Conservation (phyloP, 2,113 vertebrate species). For the Pholis gunnellus region DNA sequence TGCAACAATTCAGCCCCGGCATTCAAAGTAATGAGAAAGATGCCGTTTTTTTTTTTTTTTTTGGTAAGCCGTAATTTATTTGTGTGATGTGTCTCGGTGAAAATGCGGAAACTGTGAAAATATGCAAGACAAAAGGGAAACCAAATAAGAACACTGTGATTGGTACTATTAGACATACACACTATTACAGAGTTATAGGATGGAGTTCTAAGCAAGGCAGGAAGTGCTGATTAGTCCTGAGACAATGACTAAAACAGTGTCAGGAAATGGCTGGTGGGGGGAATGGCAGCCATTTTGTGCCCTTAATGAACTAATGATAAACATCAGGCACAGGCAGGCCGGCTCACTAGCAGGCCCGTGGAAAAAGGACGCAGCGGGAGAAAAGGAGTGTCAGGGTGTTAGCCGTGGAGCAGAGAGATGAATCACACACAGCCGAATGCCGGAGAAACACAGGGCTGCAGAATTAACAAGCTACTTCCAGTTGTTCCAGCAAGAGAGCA, state of each 20-base stretch:
- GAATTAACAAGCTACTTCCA: slow-evolving; percentile 81
- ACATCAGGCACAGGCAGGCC: slow-evolving; percentile 34
- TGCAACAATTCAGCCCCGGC: slow-evolving; percentile 38
- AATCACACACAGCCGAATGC: slow-evolving; percentile 48
- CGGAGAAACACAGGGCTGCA: slow-evolving; percentile 44
- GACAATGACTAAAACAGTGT: slow-evolving; percentile 18
- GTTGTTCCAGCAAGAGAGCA: slow-evolving; percentile 68
- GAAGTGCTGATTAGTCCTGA: background rate
- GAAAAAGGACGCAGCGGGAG: slow-evolving; percentile 36
- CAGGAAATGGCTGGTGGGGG: slow-evolving; percentile 36
- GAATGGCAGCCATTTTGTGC: slow-evolving; percentile 68
- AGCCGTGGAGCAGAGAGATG: slow-evolving; percentile 53
- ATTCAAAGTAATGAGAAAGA: slow-evolving; percentile 55
- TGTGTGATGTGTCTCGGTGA: slow-evolving; percentile 10
- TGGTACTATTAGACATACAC: too few relatives aligned
- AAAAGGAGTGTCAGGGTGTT: slow-evolving; percentile 24
- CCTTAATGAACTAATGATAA: slow-evolving; percentile 69
- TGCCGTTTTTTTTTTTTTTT: background rate
- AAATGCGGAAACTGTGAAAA: slow-evolving; percentile 4
- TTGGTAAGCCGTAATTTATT: slow-evolving; percentile 34
- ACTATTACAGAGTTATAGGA: background rate
- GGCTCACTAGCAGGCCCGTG: background rate
- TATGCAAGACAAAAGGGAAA: background rate
- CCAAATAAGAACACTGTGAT: background rate
- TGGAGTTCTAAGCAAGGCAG: background rate